Percentiles rank a stretch among this genome's conserved stretches.
phyloP scores from a whole-genome alignment of 2,888 invertebrate genomes.

The Drosophila seclusa region DNA sequence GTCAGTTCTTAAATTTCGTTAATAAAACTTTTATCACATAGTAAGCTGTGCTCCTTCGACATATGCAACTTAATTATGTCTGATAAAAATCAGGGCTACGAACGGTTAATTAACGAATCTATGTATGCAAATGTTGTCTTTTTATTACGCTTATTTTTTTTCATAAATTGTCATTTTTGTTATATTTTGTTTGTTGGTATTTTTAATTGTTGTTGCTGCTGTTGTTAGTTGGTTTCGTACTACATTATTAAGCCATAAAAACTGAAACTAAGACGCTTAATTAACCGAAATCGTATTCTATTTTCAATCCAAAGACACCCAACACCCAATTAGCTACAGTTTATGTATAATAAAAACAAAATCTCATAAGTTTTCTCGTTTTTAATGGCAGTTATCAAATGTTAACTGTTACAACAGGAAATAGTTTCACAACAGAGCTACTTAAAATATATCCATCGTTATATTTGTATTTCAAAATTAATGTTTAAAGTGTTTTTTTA shows the following conservation, averaged over 20 bases:
- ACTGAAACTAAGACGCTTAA: constrained; percentile 65
- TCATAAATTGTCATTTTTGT: constrained; percentile 76
- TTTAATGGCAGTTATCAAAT: constrained; percentile 71
- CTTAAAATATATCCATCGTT: constrained; percentile 46
- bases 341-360: constrained; percentile 62
- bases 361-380: constrained; percentile 46
- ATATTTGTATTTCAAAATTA: constrained; percentile 48
- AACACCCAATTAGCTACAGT: constrained; percentile 73
- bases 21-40: constrained; percentile 66
- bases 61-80: constrained; percentile 66
- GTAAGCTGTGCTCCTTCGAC: constrained; percentile 54
- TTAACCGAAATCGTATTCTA: constrained; percentile 66
- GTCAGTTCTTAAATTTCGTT: constrained; percentile 62
- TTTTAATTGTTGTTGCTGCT: constrained; percentile 24
- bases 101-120: constrained; percentile 73
- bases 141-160: constrained; percentile 62
- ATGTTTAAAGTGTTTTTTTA: constrained; percentile 49
- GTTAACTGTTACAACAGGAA: constrained; percentile 65
- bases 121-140: constrained; percentile 71
- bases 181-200: constrained; percentile 38
- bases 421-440: constrained; percentile 35
- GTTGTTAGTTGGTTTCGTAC: constrained; percentile 44
- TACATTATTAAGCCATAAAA: constrained; percentile 73
- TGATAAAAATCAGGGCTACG: constrained; percentile 62
- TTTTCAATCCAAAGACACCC: constrained; percentile 37